Conservation (phyloP, 2,888 invertebrate genomes). For the Drosophila phalerata region DNA sequence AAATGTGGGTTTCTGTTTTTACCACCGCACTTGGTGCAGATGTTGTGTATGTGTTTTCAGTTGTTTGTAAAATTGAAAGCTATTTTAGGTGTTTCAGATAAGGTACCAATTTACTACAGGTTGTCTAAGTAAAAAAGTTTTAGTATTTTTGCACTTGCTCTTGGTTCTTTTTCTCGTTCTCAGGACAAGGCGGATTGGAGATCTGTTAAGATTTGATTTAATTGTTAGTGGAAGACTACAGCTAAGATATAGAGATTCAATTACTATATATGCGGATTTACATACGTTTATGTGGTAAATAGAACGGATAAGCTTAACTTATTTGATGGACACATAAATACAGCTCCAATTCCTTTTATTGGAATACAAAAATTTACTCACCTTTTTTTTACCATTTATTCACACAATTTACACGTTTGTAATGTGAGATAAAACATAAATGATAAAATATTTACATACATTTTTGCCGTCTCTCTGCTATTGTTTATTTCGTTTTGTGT, state of each 20-base stretch:
- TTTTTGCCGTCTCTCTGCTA: neutral
- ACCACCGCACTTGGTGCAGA: slow-evolving; percentile 51
- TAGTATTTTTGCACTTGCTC: slow-evolving; percentile 35
- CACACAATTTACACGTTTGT: neutral
- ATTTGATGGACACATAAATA: slow-evolving; percentile 10
- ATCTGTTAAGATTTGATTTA: slow-evolving; percentile 34
- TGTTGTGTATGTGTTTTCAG: slow-evolving; percentile 30
- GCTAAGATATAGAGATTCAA: slow-evolving; percentile 32
- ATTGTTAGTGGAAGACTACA: slow-evolving; percentile 69
- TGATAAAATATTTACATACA: slow-evolving; percentile 20
- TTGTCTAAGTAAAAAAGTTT: slow-evolving; percentile 62
- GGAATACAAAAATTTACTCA: neutral
- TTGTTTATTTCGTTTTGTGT: slow-evolving; percentile 14
- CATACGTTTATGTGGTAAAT: slow-evolving; percentile 7
- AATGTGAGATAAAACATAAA: neutral
- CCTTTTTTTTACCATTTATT: neutral
- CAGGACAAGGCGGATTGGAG: slow-evolving; percentile 44
- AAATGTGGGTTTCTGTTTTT: slow-evolving; percentile 14
- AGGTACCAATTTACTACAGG: slow-evolving; percentile 79
- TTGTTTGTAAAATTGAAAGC: slow-evolving; percentile 60
- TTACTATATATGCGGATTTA: slow-evolving; percentile 1
- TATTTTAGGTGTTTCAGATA: slow-evolving; percentile 64
- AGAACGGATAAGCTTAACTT: slow-evolving; percentile 2
- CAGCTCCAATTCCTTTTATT: slow-evolving; percentile 20
- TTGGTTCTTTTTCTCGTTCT: slow-evolving; percentile 40